phyloP scores from a whole-genome alignment of 2,888 invertebrate species.

The Morpho helenor region DNA sequence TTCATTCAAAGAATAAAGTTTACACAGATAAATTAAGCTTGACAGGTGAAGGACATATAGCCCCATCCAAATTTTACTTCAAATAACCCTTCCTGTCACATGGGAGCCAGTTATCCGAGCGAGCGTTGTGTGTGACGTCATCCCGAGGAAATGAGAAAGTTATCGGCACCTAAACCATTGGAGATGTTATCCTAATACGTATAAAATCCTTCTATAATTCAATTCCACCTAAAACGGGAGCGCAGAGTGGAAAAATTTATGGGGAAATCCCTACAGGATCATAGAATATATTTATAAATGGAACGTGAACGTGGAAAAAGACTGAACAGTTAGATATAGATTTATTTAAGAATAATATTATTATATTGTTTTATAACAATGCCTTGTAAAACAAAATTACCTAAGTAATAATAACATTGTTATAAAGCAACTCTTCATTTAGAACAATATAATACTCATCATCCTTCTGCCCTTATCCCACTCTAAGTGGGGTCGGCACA shows the following conservation, averaged over 20 bases:
- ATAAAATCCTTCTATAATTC: slow-evolving; percentile 74
- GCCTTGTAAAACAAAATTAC: no score
- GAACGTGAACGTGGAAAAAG: slow-evolving; percentile 2
- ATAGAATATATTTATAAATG: slow-evolving; percentile 12
- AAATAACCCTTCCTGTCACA: slow-evolving; percentile 12
- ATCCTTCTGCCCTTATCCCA: no score
- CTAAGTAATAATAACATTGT: no score
- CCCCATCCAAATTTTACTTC: neutral
- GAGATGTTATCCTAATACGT: slow-evolving; percentile 71
- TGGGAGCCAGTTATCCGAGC: slow-evolving; percentile 18
- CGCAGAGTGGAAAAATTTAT: slow-evolving; percentile 27
- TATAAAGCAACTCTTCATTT: no score
- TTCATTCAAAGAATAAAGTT: no score
- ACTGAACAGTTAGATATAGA: slow-evolving; percentile 7
- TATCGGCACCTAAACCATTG: slow-evolving; percentile 71
- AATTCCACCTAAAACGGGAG: slow-evolving; percentile 44
- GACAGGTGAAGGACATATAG: neutral
- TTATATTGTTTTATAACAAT: neutral
- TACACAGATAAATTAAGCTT: neutral
- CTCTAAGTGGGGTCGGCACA: no score
- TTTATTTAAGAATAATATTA: neutral
- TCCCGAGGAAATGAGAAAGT: slow-evolving; percentile 70
- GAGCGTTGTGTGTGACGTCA: slow-evolving; percentile 21
- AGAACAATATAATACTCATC: no score
- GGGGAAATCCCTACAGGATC: slow-evolving; percentile 19